phyloP scores from a whole-genome alignment of 2,888 invertebrate genomes.

The Eilema griseolum region DNA sequence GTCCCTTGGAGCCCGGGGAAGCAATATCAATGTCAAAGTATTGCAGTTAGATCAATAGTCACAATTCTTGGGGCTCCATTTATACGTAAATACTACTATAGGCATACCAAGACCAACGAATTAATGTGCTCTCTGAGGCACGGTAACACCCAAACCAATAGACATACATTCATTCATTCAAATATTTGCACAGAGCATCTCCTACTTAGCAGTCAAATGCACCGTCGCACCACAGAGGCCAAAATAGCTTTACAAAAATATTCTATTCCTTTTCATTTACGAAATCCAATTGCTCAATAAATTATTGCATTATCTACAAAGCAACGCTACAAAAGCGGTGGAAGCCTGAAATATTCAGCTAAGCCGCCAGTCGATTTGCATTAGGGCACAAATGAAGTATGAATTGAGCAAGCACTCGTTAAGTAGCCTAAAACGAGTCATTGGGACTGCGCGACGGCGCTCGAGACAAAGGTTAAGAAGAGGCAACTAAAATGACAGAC shows the following conservation, averaged over 20 bases:
- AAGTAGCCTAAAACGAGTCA: slow-evolving; percentile 73
- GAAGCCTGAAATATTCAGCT: slow-evolving; percentile 45
- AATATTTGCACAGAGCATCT: no score
- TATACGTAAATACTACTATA: no score
- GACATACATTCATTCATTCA: no score
- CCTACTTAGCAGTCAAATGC: no score
- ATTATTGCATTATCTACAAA: slow-evolving; percentile 39
- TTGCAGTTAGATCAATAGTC: no score
- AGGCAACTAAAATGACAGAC: slow-evolving; percentile 32
- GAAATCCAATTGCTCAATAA: slow-evolving; percentile 27
- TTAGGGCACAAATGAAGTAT: slow-evolving; percentile 53
- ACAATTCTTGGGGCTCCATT: no score
- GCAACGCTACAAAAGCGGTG: slow-evolving; percentile 31
- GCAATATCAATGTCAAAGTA: no score
- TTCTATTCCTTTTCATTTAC: slow-evolving; percentile 8
- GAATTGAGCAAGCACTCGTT: slow-evolving; percentile 55
- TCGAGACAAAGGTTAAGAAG: slow-evolving; percentile 53
- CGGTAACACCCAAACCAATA: no score
- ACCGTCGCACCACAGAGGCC: not conserved
- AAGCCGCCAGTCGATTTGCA: slow-evolving; percentile 52
- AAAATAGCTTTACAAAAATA: not conserved
- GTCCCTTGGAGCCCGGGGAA: no score
- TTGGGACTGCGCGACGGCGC: slow-evolving; percentile 57
- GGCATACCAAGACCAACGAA: no score
- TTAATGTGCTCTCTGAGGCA: no score